Percentiles rank a stretch among this genome's conserved stretches.
Evolutionary conservation across 2,888 invertebrate species (phyloP).

Genomic region (Crematogaster levior): DNA sequence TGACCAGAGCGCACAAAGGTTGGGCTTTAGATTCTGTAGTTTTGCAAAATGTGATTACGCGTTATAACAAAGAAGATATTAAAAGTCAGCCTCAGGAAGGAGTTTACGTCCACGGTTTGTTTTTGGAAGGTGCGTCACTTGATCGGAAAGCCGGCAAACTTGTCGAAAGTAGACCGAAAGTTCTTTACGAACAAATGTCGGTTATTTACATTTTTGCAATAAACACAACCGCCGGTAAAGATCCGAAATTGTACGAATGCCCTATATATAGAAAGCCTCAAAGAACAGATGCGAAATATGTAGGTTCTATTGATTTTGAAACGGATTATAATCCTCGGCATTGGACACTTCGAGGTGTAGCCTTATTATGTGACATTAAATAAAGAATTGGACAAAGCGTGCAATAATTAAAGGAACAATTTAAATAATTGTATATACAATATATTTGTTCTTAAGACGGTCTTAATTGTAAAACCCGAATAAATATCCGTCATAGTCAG

Average conservation of each 20-base stretch:
- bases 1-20: slow-evolving; percentile 97
- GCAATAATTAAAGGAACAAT: neutral
- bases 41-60: slow-evolving; percentile 96
- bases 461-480: no score
- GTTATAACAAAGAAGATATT: slow-evolving; percentile 95
- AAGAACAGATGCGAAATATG: slow-evolving; percentile 97
- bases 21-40: slow-evolving; percentile 99
- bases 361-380: slow-evolving; percentile 98
- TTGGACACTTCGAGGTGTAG: slow-evolving; percentile 98
- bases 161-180: slow-evolving; percentile 96
- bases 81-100: slow-evolving; percentile 97
- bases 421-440: neutral
- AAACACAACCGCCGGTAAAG: slow-evolving; percentile 96
- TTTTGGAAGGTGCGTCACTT: slow-evolving; percentile 96
- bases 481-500: no score
- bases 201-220: slow-evolving; percentile 98
- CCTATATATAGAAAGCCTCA: slow-evolving; percentile 98
- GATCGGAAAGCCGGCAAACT: slow-evolving; percentile 95
- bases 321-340: slow-evolving; percentile 96
- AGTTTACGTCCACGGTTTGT: slow-evolving; percentile 95
- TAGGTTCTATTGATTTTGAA: slow-evolving; percentile 97
- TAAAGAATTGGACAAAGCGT: slow-evolving; percentile 85
- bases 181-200: slow-evolving; percentile 97
- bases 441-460: no score
- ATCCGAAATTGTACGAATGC: slow-evolving; percentile 96